These are phyloP conservation scores for Siphonodentalium dalli DNA, from an alignment of 2,888 invertebrate genomes.

Conservation along the genomic window DNA sequence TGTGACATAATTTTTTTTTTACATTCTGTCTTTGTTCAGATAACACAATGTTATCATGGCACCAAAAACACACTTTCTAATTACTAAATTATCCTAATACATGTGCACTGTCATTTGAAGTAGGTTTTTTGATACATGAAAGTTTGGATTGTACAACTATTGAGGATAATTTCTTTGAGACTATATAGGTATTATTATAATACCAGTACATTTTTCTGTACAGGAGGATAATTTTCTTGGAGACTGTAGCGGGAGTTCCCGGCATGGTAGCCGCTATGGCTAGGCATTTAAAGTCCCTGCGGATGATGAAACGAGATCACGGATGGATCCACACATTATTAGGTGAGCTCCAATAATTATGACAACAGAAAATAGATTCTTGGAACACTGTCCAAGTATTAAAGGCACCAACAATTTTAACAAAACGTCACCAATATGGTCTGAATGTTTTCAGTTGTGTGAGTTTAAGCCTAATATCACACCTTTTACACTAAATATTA, in stretches of 20 bases:
- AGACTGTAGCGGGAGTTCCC: conserved; percentile 63
- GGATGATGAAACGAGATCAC: conserved; percentile 59
- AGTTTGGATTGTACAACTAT: neutral
- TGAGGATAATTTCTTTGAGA: neutral
- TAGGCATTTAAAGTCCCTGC: conserved; percentile 58
- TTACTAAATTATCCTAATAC: too few relatives aligned
- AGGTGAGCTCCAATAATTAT: too few relatives aligned
- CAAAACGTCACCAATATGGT: too few relatives aligned
- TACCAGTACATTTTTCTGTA: conserved; percentile 15
- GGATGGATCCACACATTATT: conserved; percentile 65
- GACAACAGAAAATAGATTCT: neutral
- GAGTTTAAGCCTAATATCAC: neutral
- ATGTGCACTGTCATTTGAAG: neutral
- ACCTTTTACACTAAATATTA: too few relatives aligned
- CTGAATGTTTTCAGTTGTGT: too few relatives aligned
- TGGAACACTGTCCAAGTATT: neutral
- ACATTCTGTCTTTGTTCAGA: too few relatives aligned
- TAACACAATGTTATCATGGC: too few relatives aligned
- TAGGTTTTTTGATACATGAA: neutral
- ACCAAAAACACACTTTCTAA: too few relatives aligned
- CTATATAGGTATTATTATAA: neutral
- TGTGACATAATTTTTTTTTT: too few relatives aligned
- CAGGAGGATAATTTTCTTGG: conserved; percentile 61
- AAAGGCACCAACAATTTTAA: too few relatives aligned
- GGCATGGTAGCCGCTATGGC: conserved; percentile 65